These are phyloP conservation scores for Geococcyx californianus DNA, from an alignment of 2,113 vertebrate genomes.

Conservation along the genomic window DNA sequence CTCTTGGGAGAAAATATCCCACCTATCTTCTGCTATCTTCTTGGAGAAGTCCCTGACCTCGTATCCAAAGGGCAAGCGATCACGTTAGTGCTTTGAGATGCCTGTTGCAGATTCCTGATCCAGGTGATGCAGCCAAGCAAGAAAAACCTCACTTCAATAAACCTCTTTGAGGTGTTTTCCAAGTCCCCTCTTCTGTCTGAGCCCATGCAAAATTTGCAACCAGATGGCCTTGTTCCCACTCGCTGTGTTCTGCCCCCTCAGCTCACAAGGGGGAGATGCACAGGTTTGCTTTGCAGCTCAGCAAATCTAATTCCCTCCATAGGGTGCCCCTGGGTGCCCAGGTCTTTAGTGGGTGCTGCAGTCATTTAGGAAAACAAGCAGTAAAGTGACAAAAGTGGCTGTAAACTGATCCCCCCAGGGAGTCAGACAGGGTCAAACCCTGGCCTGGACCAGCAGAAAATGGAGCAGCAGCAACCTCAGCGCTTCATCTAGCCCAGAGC, in stretches of 20 bases:
- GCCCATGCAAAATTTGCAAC: not conserved
- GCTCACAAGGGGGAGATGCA: accelerated
- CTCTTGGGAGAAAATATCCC: not conserved
- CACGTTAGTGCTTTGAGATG: not conserved
- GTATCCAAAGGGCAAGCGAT: not conserved
- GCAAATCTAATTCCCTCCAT: not conserved
- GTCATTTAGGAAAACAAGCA: not conserved
- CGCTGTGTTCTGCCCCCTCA: accelerated
- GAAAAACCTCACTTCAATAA: not conserved
- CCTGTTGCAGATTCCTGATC: not conserved
- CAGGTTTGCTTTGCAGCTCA: not conserved
- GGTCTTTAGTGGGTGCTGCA: accelerated
- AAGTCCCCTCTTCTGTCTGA: not conserved
- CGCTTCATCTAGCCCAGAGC: not conserved
- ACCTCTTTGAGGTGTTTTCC: accelerated
- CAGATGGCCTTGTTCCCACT: not conserved
- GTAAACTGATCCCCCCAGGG: not conserved
- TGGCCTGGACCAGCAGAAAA: not conserved
- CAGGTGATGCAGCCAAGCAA: not conserved
- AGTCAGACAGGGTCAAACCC: not conserved
- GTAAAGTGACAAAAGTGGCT: not conserved
- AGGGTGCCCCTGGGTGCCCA: not conserved
- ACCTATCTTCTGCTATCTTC: not conserved
- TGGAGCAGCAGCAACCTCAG: not conserved
- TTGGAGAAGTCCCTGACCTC: not conserved